Base-by-base conservation (phyloP, 2,113 vertebrate species). In the Oryctolagus cuniculus region DNA sequence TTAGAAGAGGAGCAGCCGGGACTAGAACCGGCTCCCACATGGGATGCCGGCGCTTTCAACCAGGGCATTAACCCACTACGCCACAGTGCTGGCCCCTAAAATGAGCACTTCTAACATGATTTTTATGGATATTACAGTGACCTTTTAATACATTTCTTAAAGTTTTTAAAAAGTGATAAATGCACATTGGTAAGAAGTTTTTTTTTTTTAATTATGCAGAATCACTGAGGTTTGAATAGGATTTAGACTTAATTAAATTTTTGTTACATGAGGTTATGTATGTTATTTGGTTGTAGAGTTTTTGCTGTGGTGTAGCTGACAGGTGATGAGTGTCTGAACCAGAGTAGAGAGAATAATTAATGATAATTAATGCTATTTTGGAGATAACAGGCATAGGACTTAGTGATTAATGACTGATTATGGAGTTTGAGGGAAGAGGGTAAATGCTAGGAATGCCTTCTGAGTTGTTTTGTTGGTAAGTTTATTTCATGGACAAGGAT, bases 321-420 rank as follows among this genome's bases (percentile, higher is more conserved):
- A n/a, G 44, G 44, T 44, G 58, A 63, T 86, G 27, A 91, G 66
- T 22, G 10, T 61, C 49, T 96, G 85, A 94, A 73, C 53, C 7
- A 69, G 22, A 25, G 4, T 9, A 67, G 70, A 49, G 16, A 15
- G 38, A 44, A 29, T 36, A 82, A 63, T 21, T n/a, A 6, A 44
- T 44, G 44, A 44, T 44, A 44, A 44, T 6, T 66, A 64, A 66
- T 36, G 29, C 36, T 82, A 79, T 55, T 70, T 66, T 49, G 49
- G 67, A 49, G 61, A 31, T 17, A 55, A 34, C 31, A 81, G 29
- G 13, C 51, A 15, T 10, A 75, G 51, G 61, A 17, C 38, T 81
- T n/a, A 25, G 51, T 67, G 77, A 80, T 63, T 34, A 89, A 70
- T 74, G 31, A 61, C 29, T 92, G 36, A 22, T 92, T 81, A n/a